Base-by-base conservation (phyloP, 2,888 invertebrate genomes). In the Pegoplata infirma region DNA sequence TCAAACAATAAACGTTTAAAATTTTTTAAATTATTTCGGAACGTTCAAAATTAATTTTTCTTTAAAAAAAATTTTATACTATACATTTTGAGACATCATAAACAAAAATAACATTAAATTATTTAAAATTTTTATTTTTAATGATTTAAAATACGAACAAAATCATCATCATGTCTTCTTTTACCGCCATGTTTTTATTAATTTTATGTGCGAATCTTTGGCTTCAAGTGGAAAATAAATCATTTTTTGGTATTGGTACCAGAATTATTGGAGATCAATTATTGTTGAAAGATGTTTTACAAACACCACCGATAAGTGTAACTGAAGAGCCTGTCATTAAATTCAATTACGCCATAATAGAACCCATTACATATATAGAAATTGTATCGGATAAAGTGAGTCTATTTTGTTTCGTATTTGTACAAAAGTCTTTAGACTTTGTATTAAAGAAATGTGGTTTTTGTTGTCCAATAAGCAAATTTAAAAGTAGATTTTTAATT, bases 331-430 rank as follows among this genome's bases (percentile, higher is more conserved):
- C 85, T 5, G 84, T 81, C 12, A 85, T 88, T 53, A 71, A 76
- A 17, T 88, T 88, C 75, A 84, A 84, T 19, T 87, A 87, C 61
- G 84, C 84, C 19, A 81, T 86, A 28, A 81, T 64, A 12, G 84
- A 85, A 63, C 84, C 88, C 21, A 85, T 87, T 44, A 87, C 88
- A 36, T 86, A 83, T 56, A 84, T 88, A 23, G 84, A 87, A 81
- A 84, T 88, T 19, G 23, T 81, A 16, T 85, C 88, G 2, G 84
- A 87, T 44, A 84, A 86, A 82, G 88, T 88, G 81, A 86, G 87
- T 84, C 19, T 5, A 49, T 36, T 21, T 4, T 23, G 25, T n/a
- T n/a, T n/a, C n/a, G n/a, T n/a, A n/a, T n/a, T n/a, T n/a, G n/a
- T n/a, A n/a, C n/a, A n/a, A n/a, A n/a, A n/a, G n/a, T n/a, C n/a